Percentiles rank a stretch among this genome's conserved stretches.
Evolutionary conservation across 2,797 vertebrate species (phyloP).

Genomic region (Ibycter americanus): DNA sequence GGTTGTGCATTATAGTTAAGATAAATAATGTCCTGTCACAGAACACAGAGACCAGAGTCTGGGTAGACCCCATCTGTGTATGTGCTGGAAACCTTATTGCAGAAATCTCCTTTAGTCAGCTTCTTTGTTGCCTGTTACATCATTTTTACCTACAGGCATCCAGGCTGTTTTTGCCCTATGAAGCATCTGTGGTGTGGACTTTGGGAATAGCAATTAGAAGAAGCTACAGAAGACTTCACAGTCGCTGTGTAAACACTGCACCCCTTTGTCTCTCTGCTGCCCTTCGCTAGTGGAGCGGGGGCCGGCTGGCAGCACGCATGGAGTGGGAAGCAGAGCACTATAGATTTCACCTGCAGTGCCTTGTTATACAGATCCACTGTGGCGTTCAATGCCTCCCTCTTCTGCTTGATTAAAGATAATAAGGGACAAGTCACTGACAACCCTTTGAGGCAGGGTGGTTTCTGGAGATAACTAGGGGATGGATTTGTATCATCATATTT

Average conservation of each 20-base stretch:
- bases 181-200: background rate
- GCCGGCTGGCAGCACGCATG: background rate
- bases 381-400: background rate
- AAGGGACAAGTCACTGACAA: constrained; percentile 6
- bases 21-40: constrained; percentile 21
- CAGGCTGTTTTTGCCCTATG: background rate
- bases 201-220: background rate
- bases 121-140: background rate
- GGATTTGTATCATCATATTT: constrained; percentile 24
- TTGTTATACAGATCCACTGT: background rate
- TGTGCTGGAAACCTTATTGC: constrained; percentile 7
- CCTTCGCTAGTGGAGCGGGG: background rate
- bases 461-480: constrained; percentile 44
- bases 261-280: background rate
- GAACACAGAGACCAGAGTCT: background rate
- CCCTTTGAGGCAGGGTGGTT: constrained; percentile 42
- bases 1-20: background rate
- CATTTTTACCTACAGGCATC: constrained; percentile 26
- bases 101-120: constrained; percentile 41
- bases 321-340: background rate
- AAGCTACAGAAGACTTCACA: background rate
- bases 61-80: background rate
- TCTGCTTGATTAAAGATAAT: constrained; percentile 54
- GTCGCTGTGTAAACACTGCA: background rate
- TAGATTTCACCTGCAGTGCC: constrained; percentile 30